These are phyloP conservation scores for Pithys albifrons DNA, from an alignment of 2,113 vertebrate species.

Conservation along the genomic window DNA sequence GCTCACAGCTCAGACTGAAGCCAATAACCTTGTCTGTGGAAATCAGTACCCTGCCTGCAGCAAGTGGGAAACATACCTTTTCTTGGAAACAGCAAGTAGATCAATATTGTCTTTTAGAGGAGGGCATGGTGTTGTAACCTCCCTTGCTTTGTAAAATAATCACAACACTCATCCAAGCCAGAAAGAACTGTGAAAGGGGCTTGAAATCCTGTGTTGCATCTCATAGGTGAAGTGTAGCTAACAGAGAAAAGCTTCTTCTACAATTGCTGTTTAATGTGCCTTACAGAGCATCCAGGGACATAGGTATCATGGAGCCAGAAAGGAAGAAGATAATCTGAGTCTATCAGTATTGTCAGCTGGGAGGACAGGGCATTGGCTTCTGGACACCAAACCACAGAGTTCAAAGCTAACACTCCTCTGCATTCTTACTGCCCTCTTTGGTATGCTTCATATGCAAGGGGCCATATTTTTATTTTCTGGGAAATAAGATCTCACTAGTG, in stretches of 20 bases:
- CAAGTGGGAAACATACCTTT: neutral
- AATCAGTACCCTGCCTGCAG: neutral
- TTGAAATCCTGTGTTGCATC: neutral
- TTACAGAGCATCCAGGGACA: neutral
- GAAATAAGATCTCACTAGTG: neutral
- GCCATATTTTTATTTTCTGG: neutral
- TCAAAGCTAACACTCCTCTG: neutral
- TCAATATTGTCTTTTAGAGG: neutral
- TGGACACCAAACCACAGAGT: neutral
- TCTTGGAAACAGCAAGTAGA: neutral
- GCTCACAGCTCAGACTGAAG: neutral
- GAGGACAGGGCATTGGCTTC: neutral
- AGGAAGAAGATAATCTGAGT: neutral
- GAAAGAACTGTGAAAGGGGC: neutral
- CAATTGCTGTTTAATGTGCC: neutral
- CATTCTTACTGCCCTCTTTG: neutral
- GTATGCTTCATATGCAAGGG: neutral
- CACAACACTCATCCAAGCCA: neutral
- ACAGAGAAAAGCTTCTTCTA: neutral
- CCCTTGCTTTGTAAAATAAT: neutral
- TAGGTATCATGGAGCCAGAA: neutral
- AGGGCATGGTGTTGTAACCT: neutral
- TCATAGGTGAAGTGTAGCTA: neutral
- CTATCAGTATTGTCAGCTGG: neutral
- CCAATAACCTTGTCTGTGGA: neutral